A percentile compares a stretch with the other conserved stretches of the same genome.
Conservation (phyloP, 2,113 vertebrate genomes). For the Epinephelus cyanopodus region DNA sequence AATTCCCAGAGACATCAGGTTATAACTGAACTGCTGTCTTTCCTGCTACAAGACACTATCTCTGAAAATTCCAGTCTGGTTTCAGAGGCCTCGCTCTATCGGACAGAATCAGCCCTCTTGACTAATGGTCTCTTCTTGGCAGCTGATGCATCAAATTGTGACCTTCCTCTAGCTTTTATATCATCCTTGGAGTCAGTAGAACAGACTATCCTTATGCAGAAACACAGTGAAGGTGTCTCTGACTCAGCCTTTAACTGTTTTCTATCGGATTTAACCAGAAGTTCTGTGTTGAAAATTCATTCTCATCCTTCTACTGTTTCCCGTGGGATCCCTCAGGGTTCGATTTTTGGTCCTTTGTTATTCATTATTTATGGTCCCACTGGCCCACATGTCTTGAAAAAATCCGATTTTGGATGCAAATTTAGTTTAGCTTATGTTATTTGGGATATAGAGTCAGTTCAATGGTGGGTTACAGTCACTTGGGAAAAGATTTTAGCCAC, state of each 20-base stretch:
- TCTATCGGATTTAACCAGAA: neutral
- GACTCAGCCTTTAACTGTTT: neutral
- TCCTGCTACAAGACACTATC: slow-evolving; percentile 8
- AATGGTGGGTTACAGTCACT: neutral
- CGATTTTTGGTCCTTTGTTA: neutral
- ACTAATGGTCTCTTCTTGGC: slow-evolving; percentile 47
- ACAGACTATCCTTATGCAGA: neutral
- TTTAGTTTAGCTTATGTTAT: neutral
- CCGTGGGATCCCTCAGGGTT: slow-evolving; percentile 13
- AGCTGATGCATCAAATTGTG: slow-evolving; percentile 45
- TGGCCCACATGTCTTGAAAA: neutral
- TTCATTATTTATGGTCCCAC: neutral
- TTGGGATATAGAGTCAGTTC: neutral
- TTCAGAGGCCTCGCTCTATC: slow-evolving; percentile 13
- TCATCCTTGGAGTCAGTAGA: slow-evolving; percentile 26
- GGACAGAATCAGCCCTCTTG: slow-evolving; percentile 33
- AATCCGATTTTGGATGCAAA: neutral
- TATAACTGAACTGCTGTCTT: neutral
- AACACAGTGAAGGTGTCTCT: neutral
- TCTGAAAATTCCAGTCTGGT: slow-evolving; percentile 26
- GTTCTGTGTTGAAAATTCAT: neutral
- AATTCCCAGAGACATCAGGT: neutral
- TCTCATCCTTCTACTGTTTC: neutral
- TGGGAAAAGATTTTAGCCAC: neutral
- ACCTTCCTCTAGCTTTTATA: slow-evolving; percentile 14